Evolutionary conservation across 1,140 invertebrate genomes (phyloP), one percentile per base, ranked within the genome.

Genomic region (Brachionus rotundiformis): DNA sequence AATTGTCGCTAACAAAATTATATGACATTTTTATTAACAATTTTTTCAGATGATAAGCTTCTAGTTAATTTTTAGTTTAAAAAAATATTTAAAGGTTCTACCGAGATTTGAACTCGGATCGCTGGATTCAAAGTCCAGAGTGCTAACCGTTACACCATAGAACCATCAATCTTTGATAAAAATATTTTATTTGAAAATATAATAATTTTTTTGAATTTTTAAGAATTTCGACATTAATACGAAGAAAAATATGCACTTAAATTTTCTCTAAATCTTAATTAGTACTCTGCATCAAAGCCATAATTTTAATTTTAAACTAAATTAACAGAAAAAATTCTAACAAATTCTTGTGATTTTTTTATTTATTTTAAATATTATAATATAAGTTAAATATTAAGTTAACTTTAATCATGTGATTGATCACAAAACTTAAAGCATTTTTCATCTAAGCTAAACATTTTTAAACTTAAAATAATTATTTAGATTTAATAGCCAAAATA

Each of bases 121-220:
- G 68, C 68, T 73, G 68, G 68, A 73, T 73, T 73, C 68, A 73
- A 73, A 73, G 68, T 73, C 68, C 68, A 73, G 68, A 73, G 68
- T 73, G 68, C 68, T 73, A 73, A 73, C 68, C 68, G 68, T 73
- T 73, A 73, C 68, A 73, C 68, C 68, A 73, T 73, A 73, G 68
- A 73, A 44, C 68, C 68, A 23, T 6, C 4, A 16, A 23, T 23
- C 47, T 23, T 49, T 16, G 11, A 39, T 36, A 8, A 36, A 36
- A 36, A 36, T 36, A 36, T 36, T 36, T 36, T 36, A 4, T 36
- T 36, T 36, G n/a, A n/a, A n/a, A n/a, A n/a, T n/a, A n/a, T n/a
- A n/a, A n/a, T n/a, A n/a, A n/a, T n/a, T n/a, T n/a, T n/a, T n/a
- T n/a, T n/a, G n/a, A n/a, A n/a, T n/a, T n/a, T n/a, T 19, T 0